These are phyloP conservation scores for Caenorhabditis sinica DNA, from an alignment of 2,888 invertebrate genomes.

Conservation along the genomic window DNA sequence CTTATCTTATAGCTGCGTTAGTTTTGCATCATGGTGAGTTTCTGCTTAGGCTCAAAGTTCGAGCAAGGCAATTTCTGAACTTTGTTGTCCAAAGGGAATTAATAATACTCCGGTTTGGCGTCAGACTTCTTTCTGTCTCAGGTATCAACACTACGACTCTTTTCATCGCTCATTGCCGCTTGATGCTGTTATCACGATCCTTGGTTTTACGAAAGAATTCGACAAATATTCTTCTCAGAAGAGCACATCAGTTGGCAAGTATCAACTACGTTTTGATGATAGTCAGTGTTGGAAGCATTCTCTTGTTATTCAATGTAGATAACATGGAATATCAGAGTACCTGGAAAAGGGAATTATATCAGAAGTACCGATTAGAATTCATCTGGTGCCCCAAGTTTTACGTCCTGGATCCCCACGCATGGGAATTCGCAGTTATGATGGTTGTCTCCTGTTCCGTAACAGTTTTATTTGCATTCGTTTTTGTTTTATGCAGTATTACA, in stretches of 20 bases:
- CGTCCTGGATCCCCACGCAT: conserved; percentile 35
- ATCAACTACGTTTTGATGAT: conserved; percentile 36
- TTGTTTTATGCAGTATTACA: conserved; percentile 46
- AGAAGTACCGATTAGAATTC: conserved; percentile 17
- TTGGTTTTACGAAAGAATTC: conserved; percentile 37
- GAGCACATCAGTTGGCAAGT: conserved; percentile 28
- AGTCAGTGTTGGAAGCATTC: conserved; percentile 39
- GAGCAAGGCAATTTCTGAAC: neutral
- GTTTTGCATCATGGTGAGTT: conserved; percentile 46
- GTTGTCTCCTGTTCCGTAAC: conserved; percentile 26
- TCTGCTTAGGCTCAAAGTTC: neutral
- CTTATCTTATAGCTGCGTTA: conserved; percentile 28
- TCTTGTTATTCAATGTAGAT: conserved; percentile 32
- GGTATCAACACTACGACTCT: conserved; percentile 48
- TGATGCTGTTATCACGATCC: conserved; percentile 41
- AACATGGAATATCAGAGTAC: conserved; percentile 16
- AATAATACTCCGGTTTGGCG: conserved; percentile 11
- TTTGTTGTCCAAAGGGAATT: neutral
- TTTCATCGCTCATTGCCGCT: conserved; percentile 47
- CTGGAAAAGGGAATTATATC: conserved; percentile 33
- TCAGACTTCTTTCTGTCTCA: conserved; percentile 20
- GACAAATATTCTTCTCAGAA: conserved; percentile 3
- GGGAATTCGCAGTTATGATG: conserved; percentile 52
- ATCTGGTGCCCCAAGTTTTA: conserved; percentile 45
- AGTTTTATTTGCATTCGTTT: conserved; percentile 39